These are phyloP conservation scores for Drosophila truncata DNA, from an alignment of 1,140 invertebrate species.

Conservation along the genomic window DNA sequence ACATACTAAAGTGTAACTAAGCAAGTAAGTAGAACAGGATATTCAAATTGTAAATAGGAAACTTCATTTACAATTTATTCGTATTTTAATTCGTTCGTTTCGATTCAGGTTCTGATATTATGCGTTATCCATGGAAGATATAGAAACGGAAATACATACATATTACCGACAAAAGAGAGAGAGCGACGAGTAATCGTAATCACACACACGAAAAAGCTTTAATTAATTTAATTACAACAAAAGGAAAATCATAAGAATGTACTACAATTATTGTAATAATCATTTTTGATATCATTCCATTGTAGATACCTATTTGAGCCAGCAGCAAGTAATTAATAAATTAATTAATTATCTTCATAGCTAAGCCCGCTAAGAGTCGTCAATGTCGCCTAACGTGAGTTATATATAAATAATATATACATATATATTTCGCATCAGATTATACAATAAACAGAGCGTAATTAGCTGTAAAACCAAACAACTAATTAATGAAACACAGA, in stretches of 20 bases:
- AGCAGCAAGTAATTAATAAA: slow-evolving; percentile 65
- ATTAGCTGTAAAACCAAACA: slow-evolving; percentile 61
- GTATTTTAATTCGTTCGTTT: slow-evolving; percentile 39
- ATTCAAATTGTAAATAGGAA: slow-evolving; percentile 77
- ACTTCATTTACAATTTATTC: slow-evolving; percentile 49
- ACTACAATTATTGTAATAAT: slow-evolving; percentile 58
- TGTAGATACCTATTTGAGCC: slow-evolving; percentile 77
- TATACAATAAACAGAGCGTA: slow-evolving; percentile 56
- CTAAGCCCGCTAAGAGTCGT: slow-evolving; percentile 69
- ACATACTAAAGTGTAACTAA: slow-evolving; percentile 61
- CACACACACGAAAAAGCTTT: slow-evolving; percentile 73
- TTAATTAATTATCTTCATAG: slow-evolving; percentile 12
- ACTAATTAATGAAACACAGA: slow-evolving; percentile 54
- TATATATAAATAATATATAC: slow-evolving; percentile 47
- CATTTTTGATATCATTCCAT: slow-evolving; percentile 80
- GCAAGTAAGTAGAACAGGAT: slow-evolving; percentile 63
- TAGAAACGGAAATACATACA: slow-evolving; percentile 22
- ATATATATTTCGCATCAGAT: slow-evolving; percentile 64
- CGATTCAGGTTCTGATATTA: slow-evolving; percentile 23
- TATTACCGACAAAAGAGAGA: slow-evolving; percentile 28
- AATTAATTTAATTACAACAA: slow-evolving; percentile 82
- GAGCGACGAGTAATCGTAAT: slow-evolving; percentile 29
- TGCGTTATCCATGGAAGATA: slow-evolving; percentile 34
- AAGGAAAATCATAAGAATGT: slow-evolving; percentile 31
- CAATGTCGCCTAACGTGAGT: slow-evolving; percentile 82